Conservation (phyloP, 2,113 vertebrate genomes). For the Nerophis ophidion region DNA sequence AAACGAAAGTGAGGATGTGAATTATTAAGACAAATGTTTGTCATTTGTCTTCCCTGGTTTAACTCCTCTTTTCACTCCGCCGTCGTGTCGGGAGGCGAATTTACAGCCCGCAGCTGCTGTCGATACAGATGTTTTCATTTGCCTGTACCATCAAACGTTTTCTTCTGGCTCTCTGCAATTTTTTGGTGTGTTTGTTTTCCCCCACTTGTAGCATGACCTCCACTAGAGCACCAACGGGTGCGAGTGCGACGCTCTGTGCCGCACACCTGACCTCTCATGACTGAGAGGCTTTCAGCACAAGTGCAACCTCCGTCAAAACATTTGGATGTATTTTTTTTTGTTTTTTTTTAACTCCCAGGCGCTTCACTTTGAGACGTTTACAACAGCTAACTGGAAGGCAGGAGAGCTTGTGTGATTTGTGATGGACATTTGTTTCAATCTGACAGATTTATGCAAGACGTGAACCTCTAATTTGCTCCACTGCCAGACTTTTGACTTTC, state of each 20-base stretch:
- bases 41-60: constrained; percentile 17
- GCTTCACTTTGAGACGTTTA: constrained; percentile 23
- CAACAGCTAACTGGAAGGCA: neutral
- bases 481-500: neutral
- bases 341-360: constrained; percentile 28
- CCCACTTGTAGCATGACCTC: too few species aligned
- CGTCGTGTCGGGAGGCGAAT: constrained; percentile 30
- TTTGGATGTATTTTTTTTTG: constrained; percentile 40
- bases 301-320: constrained; percentile 68
- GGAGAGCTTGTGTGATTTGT: neutral
- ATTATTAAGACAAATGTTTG: constrained; percentile 46
- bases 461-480: neutral
- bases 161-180: neutral
- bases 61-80: constrained; percentile 12
- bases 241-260: constrained; percentile 24
- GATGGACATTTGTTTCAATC: too few species aligned
- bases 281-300: constrained; percentile 67
- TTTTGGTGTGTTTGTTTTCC: neutral
- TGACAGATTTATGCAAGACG: too few species aligned
- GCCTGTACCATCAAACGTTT: constrained; percentile 14
- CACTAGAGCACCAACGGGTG: neutral
- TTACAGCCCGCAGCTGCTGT: constrained; percentile 52
- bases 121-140: constrained; percentile 36
- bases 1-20: constrained; percentile 34
- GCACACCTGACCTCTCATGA: constrained; percentile 61